Percentiles rank a stretch among this genome's conserved stretches.
Evolutionary conservation across 2,888 invertebrate genomes (phyloP).

Genomic region (Eumacrocentrus americanus): DNA sequence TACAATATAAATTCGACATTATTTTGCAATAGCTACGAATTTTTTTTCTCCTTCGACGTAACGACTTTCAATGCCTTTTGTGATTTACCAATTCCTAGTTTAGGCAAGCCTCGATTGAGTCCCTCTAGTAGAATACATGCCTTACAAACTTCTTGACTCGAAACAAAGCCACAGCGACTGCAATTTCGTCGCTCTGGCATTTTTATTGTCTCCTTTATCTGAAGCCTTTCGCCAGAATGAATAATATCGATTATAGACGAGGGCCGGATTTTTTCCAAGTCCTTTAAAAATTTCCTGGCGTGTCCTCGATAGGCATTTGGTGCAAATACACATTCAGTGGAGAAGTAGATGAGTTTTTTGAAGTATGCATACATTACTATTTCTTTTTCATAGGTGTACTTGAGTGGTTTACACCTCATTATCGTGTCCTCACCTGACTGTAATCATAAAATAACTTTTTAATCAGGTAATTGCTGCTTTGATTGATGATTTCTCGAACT

Average conservation of each 20-base stretch:
- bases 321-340: conserved; percentile 98
- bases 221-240: conserved; percentile 86
- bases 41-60: too few relatives aligned
- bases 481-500: conserved; percentile 43
- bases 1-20: conserved; percentile 7
- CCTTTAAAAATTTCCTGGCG: conserved; percentile 88
- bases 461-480: conserved; percentile 18
- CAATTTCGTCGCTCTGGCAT: conserved; percentile 84
- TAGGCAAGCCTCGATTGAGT: conserved; percentile 89
- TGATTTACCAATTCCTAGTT: conserved; percentile 87
- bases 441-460: conserved; percentile 44
- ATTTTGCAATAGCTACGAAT: too few relatives aligned
- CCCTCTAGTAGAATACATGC: conserved; percentile 96
- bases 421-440: conserved; percentile 81
- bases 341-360: conserved; percentile 94
- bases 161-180: conserved; percentile 85
- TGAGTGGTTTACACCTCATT: conserved; percentile 93
- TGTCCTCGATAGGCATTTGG: conserved; percentile 97
- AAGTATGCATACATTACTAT: conserved; percentile 99
- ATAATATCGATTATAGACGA: conserved; percentile 92
- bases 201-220: conserved; percentile 80
- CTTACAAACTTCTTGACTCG: conserved; percentile 94
- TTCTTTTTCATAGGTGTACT: conserved; percentile 98
- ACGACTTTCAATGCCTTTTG: conserved; percentile 70
- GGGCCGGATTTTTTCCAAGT: conserved; percentile 92